These are phyloP conservation scores for Pteria penguin DNA, from an alignment of 2,888 invertebrate genomes.

Conservation along the genomic window DNA sequence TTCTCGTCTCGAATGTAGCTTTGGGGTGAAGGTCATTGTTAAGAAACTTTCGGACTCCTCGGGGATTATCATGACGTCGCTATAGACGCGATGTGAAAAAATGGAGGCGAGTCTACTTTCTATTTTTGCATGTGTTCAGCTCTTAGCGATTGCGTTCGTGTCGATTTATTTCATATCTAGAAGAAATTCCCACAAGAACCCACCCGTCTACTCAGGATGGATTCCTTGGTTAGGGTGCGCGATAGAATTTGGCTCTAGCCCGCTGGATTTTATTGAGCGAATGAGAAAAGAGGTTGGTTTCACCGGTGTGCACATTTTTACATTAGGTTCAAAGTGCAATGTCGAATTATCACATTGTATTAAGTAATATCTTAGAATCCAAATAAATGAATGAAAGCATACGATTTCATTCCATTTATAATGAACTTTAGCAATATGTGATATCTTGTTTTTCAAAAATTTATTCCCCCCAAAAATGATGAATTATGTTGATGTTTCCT, in stretches of 20 bases:
- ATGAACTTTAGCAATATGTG: too few relatives aligned
- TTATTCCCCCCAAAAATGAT: too few relatives aligned
- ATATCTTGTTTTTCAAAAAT: too few relatives aligned
- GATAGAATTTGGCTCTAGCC: slow-evolving; percentile 72
- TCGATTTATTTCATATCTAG: neutral
- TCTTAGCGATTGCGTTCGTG: neutral
- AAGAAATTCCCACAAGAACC: slow-evolving; percentile 20
- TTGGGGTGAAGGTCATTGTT: slow-evolving; percentile 46
- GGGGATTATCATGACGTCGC: neutral
- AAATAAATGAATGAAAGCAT: too few relatives aligned
- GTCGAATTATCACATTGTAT: too few relatives aligned
- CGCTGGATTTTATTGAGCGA: slow-evolving; percentile 68
- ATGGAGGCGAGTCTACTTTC: slow-evolving; percentile 47
- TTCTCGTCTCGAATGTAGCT: slow-evolving; percentile 36
- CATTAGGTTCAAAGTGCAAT: neutral
- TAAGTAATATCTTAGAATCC: too few relatives aligned
- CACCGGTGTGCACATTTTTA: too few relatives aligned
- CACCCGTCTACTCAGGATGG: slow-evolving; percentile 67
- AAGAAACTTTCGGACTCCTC: slow-evolving; percentile 36
- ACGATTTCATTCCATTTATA: too few relatives aligned
- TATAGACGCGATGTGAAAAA: neutral
- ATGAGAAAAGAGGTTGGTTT: slow-evolving; percentile 62
- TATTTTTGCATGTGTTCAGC: slow-evolving; percentile 18
- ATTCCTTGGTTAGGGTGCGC: slow-evolving; percentile 77
- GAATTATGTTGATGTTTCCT: too few relatives aligned